Evolutionary conservation across 2,113 vertebrate genomes (phyloP).

Genomic region (Phodopus roborovskii): DNA sequence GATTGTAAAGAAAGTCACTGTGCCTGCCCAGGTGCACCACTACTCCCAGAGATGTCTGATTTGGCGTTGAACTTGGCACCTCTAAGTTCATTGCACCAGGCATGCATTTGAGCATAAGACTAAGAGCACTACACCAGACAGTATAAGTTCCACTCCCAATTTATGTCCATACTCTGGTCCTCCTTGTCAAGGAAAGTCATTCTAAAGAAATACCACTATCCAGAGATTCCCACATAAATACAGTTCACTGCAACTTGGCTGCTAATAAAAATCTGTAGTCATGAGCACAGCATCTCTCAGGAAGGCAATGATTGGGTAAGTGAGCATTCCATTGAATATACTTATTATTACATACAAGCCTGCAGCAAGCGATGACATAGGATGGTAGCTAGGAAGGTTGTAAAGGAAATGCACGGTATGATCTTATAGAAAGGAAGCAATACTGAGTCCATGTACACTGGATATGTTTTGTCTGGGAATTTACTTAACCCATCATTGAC

Average conservation of each 20-base stretch:
- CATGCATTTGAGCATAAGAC: not conserved
- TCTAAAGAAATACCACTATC: not conserved
- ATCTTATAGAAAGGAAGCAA: slow-evolving; percentile 22
- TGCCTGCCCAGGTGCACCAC: not conserved
- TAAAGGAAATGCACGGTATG: not conserved
- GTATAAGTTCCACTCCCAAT: not conserved
- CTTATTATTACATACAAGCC: too few species aligned
- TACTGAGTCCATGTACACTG: not conserved
- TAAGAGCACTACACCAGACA: not conserved
- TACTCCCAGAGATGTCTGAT: not conserved
- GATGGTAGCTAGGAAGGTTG: too few species aligned
- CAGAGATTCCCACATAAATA: not conserved
- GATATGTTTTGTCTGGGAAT: not conserved
- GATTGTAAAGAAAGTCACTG: not conserved
- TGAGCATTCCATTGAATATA: not conserved
- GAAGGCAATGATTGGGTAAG: not conserved
- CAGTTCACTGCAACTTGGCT: not conserved
- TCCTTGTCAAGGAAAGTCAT: not conserved
- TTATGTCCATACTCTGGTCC: not conserved
- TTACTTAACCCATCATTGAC: not conserved
- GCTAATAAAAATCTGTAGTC: not conserved
- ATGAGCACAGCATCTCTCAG: not conserved
- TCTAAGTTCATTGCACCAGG: not conserved
- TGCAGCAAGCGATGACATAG: not conserved
- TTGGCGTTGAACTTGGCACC: not conserved